A percentile compares a stretch with the other conserved stretches of the same genome.
These are phyloP conservation scores for Cartodere bifasciata DNA, from an alignment of 2,888 invertebrate genomes.

Conservation along the genomic window DNA sequence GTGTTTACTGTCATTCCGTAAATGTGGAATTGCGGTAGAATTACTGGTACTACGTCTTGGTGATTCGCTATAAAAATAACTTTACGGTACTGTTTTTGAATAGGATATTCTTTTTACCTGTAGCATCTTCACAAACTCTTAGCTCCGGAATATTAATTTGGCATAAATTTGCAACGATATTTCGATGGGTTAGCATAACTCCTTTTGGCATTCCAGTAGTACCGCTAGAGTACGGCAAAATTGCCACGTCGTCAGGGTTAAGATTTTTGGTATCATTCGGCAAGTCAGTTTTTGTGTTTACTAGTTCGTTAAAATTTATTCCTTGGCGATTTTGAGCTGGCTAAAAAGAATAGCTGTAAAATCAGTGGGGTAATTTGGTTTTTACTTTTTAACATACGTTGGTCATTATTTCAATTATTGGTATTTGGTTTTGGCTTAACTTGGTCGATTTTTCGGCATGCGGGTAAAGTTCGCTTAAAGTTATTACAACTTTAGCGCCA, in stretches of 20 bases:
- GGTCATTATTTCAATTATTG: slow-evolving; percentile 43
- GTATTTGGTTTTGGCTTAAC: slow-evolving; percentile 32
- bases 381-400: slow-evolving; percentile 17
- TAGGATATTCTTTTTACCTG: slow-evolving; percentile 8
- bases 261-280: too few species aligned
- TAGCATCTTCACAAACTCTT: slow-evolving; percentile 10
- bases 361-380: neutral
- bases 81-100: neutral
- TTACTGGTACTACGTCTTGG: slow-evolving; percentile 24
- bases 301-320: slow-evolving; percentile 45
- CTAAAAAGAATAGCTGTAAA: neutral
- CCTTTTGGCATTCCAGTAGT: slow-evolving; percentile 75
- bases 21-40: slow-evolving; percentile 40
- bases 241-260: slow-evolving; percentile 45
- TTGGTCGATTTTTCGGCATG: slow-evolving; percentile 37
- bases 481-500: slow-evolving; percentile 50
- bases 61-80: slow-evolving; percentile 14
- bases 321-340: slow-evolving; percentile 20
- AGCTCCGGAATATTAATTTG: slow-evolving; percentile 16
- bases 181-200: slow-evolving; percentile 43
- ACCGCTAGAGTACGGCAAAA: slow-evolving; percentile 72
- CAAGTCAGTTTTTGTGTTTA: slow-evolving; percentile 32
- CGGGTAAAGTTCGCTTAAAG: slow-evolving; percentile 37
- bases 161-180: slow-evolving; percentile 31
- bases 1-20: slow-evolving; percentile 34